Evolutionary conservation across 2,113 vertebrate species (phyloP), one percentile per base, ranked within the genome.

Genomic region (Bagarius yarrelli): DNA sequence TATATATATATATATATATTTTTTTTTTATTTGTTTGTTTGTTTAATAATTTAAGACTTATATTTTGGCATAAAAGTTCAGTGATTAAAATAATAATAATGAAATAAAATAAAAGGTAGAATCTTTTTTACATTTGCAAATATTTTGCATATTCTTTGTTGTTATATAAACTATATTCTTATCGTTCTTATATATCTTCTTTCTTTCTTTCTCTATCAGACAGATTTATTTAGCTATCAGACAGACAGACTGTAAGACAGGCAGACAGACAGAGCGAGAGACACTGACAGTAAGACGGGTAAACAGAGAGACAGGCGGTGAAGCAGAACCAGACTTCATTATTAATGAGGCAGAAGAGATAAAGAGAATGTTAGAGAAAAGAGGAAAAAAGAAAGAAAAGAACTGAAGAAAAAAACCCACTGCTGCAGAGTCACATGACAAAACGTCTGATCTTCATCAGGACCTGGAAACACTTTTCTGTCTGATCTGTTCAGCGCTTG

Each of bases 301-400:
- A n/a, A 34, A 59, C 13, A 57, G 72, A 23, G 15, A 50, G 27
- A 32, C 47, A 2, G 32, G 61, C 14, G 9, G 76, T 66, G 3
- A 5, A 50, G 27, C 76, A 40, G 50, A 25, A 74, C 47, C 27
- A 16, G 52, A 32, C 52, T 84, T 57, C n/a, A 81, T 84, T 82
- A 83, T 80, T 83, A 53, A 74, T 79, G 69, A 76, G 55, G 55
- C 40, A 78, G 74, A 27, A 79, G 30, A 69, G 63, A 69, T 27
- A 27, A 70, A 70, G 61, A 70, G 61, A 11, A n/a, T 1, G 12
- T n/a, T 5, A 25, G 53, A 69, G 44, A 81, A 30, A 15, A 40
- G 52, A 66, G 60, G 6, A 63, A 32, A 36, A 32, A 25, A n/a
- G 72, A 32, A 21, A 76, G 21, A 9, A 34, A 27, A 47, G 14